A percentile compares a stretch with the other conserved stretches of the same genome.
Conservation (phyloP, 2,797 vertebrate species). For the Ceyx erithaca region DNA sequence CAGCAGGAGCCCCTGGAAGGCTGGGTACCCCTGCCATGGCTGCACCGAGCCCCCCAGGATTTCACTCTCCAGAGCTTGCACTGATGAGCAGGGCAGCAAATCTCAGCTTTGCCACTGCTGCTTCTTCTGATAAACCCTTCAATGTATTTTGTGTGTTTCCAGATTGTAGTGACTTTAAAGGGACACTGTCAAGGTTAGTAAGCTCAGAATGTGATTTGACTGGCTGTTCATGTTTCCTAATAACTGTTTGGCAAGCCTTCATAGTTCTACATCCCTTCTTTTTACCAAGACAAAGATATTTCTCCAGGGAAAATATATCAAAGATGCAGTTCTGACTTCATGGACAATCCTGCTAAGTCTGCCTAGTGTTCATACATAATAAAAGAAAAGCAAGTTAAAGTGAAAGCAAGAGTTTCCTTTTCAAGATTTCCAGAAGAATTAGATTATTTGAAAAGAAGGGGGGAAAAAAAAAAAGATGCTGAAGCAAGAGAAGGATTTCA, state of each 20-base stretch:
- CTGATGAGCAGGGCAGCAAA: not conserved
- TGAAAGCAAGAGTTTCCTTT: not conserved
- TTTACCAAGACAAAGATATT: not conserved
- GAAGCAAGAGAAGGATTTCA: not conserved
- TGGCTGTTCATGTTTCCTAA: not conserved
- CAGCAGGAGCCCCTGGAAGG: not conserved
- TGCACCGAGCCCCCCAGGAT: accelerated
- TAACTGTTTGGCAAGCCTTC: not conserved
- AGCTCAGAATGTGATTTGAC: slow-evolving; percentile 12
- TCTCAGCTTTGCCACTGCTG: not conserved
- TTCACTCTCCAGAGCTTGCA: not conserved
- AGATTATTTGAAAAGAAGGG: not conserved
- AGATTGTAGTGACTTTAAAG: not conserved
- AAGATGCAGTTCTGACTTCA: not conserved
- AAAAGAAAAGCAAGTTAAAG: not conserved
- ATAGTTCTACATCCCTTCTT: not conserved
- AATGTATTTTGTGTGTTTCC: not conserved
- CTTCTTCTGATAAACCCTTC: not conserved
- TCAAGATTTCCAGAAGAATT: not conserved
- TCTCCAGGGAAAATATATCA: not conserved
- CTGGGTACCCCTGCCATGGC: accelerated
- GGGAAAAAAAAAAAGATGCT: not conserved
- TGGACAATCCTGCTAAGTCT: not conserved
- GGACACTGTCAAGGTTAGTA: not conserved
- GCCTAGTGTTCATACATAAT: not conserved